Evolutionary conservation across 2,797 vertebrate species (phyloP).

Genomic region (Podarcis lilfordi): DNA sequence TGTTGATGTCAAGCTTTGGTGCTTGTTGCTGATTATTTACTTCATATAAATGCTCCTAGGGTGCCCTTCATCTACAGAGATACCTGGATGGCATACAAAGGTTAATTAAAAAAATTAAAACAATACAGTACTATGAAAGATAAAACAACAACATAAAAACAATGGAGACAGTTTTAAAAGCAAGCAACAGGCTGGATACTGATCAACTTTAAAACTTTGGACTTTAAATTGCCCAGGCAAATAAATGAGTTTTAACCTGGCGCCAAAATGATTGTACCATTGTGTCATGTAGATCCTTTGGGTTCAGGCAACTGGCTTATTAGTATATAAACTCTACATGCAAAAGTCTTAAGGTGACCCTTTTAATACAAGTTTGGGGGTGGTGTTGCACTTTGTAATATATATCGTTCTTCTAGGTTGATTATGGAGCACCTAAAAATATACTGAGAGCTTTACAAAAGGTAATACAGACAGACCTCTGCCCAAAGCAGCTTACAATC

Average conservation of each 20-base stretch:
- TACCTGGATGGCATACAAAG: background rate
- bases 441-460: constrained; percentile 7
- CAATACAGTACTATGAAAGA: background rate
- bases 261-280: background rate
- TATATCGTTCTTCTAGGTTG: background rate
- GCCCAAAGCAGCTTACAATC: constrained; percentile 17
- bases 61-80: too few relatives aligned
- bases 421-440: background rate
- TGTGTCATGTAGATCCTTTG: background rate
- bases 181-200: background rate
- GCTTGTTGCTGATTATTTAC: background rate
- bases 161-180: background rate
- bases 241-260: too few relatives aligned
- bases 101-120: background rate
- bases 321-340: background rate
- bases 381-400: background rate
- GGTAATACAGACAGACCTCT: constrained; percentile 13
- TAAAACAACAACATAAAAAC: too few relatives aligned
- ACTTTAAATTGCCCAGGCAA: background rate
- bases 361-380: background rate
- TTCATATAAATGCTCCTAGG: background rate
- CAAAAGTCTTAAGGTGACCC: background rate
- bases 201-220: background rate
- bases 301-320: background rate
- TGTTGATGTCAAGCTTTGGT: background rate